Evolutionary conservation across 2,888 invertebrate genomes (phyloP).

Genomic region (Melanchra persicariae): DNA sequence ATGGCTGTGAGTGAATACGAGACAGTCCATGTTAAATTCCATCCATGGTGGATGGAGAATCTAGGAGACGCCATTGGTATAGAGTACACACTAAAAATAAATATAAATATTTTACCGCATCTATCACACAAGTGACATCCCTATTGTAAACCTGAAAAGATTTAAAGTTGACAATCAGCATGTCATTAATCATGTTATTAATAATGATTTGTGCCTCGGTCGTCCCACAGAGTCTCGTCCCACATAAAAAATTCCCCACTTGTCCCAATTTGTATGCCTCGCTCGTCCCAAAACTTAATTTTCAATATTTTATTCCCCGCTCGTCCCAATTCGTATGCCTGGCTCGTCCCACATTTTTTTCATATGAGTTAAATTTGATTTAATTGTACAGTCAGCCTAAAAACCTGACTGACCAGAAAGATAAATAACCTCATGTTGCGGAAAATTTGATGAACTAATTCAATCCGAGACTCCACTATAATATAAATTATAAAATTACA

Average conservation of each 20-base stretch:
- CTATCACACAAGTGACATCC: conserved; percentile 81
- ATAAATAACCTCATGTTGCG: conserved; percentile 22
- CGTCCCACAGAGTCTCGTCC: conserved; percentile 13
- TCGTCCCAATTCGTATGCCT: conserved; percentile 16
- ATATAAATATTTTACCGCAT: conserved; percentile 75
- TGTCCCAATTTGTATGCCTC: not conserved
- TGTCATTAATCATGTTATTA: no score
- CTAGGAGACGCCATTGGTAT: no score
- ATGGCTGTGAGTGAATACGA: not conserved
- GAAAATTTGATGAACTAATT: conserved; percentile 22
- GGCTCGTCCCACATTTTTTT: conserved; percentile 16
- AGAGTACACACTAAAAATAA: no score
- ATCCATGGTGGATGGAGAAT: no score
- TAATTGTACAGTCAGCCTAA: conserved; percentile 25
- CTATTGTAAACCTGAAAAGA: conserved; percentile 82
- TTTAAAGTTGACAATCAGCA: not conserved
- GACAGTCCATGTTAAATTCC: no score
- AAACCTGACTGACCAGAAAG: conserved; percentile 25
- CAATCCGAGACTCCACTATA: conserved; percentile 23
- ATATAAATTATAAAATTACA: conserved; percentile 16
- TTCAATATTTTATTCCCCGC: conserved; percentile 19
- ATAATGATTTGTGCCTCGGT: conserved; percentile 7
- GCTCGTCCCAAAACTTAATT: conserved; percentile 18
- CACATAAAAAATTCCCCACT: conserved; percentile 8
- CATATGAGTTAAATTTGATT: conserved; percentile 20